Base-by-base conservation (phyloP, 2,888 invertebrate species). In the Athalia cordata region DNA sequence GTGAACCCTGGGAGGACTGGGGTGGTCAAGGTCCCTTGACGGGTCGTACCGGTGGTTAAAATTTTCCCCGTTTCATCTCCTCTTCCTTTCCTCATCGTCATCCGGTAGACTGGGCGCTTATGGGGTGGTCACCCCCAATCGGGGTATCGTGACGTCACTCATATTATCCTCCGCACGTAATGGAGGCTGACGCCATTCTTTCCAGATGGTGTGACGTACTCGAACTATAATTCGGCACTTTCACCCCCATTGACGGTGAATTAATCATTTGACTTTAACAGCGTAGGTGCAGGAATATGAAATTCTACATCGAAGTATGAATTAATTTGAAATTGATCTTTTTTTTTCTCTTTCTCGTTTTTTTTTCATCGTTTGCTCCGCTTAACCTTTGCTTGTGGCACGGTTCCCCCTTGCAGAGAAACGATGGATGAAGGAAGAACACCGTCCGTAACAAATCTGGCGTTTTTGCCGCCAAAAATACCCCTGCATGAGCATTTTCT, bases 111-210 rank as follows among this genome's bases (percentile, higher is more conserved):
- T 29, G 29, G 29, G 29, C 29, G 29, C 29, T 29, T 29, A 45
- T 47, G n/a, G 13, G 57, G 29, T 29, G 57, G 43, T 45, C 29
- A 62, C 72, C 72, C 49, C 72, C 47, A 61, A 75, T 75, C 75
- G 75, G 50, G 52, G 43, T 8, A 61, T 62, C 61, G 75, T 75
- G 75, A 75, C 75, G 75, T 75, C 75, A 75, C 62, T 61, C 29
- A 29, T 75, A 75, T 75, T 75, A 62, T 72, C 75, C 62, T 59
- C 15, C 43, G 29, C 29, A n/a, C 62, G 80, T 81, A 78, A 85
- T 86, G 85, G 84, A 83, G 80, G 83, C 79, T 74, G 77, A 76
- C 84, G 85, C 86, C 84, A 86, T 85, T 82, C 45, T 68, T 57
- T 5, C 75, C 75, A 75, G 75, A 75, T 75, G 75, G 61, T 52